phyloP scores from a whole-genome alignment of 2,113 vertebrate genomes.

The Eulemur macaco region DNA sequence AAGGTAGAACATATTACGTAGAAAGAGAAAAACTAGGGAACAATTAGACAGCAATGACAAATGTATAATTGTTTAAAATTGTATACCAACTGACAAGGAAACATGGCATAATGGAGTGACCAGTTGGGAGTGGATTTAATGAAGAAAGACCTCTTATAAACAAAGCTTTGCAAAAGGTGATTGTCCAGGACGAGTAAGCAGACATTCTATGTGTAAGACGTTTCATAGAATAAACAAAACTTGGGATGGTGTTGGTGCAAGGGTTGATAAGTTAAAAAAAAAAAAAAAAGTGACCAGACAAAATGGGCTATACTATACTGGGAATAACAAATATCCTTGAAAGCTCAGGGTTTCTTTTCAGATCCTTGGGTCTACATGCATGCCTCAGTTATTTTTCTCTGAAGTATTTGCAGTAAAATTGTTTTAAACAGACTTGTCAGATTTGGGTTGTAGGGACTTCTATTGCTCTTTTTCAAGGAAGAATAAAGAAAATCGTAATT shows the following conservation, averaged over 20 bases:
- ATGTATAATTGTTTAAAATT: conserved; percentile 45
- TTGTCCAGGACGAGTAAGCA: neutral
- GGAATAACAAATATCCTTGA: neutral
- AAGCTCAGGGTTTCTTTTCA: neutral
- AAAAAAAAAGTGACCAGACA: neutral
- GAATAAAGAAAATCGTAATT: conserved; percentile 44
- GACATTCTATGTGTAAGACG: neutral
- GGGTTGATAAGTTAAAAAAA: neutral
- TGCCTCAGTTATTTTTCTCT: neutral
- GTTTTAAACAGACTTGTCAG: neutral
- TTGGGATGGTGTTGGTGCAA: neutral
- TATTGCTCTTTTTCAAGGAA: neutral
- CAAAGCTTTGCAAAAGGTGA: neutral
- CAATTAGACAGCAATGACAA: conserved; percentile 38
- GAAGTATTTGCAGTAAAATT: neutral
- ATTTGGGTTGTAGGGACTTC: neutral
- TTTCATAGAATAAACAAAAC: conserved; percentile 30
- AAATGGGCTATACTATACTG: neutral
- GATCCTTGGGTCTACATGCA: neutral
- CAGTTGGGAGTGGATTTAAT: conserved; percentile 12
- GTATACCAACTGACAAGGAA: conserved; percentile 24
- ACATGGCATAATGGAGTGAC: neutral
- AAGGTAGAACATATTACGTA: neutral
- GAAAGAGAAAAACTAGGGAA: conserved; percentile 35
- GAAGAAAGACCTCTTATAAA: conserved; percentile 24